A percentile compares a stretch with the other conserved stretches of the same genome.
phyloP scores from a whole-genome alignment of 2,797 vertebrate species.

The Paramormyrops hopkinsi region DNA sequence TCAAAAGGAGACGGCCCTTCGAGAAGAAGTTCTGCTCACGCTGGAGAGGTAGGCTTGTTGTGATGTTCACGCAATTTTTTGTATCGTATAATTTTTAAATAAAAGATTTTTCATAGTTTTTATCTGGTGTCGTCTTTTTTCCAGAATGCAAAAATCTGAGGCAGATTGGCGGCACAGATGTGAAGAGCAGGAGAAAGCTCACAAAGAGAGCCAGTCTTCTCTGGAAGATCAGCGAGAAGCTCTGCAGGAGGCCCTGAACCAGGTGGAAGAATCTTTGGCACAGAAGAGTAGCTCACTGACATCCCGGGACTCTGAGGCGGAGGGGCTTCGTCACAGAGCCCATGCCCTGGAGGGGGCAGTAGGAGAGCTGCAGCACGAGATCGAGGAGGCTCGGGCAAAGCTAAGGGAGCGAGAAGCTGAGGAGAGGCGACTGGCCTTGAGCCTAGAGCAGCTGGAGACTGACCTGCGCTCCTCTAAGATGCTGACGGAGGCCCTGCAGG shows the following conservation, averaged over 20 bases:
- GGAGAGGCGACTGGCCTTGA: slow-evolving; percentile 70
- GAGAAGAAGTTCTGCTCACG: slow-evolving; percentile 68
- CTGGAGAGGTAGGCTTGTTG: slow-evolving; percentile 51
- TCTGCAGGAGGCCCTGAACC: slow-evolving; percentile 54
- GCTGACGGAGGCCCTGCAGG: slow-evolving; percentile 70
- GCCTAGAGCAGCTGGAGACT: slow-evolving; percentile 75
- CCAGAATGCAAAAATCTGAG: slow-evolving; percentile 69
- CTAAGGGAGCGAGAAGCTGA: slow-evolving; percentile 70
- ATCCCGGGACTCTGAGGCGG: slow-evolving; percentile 61
- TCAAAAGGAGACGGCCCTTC: slow-evolving; percentile 58
- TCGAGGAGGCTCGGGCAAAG: slow-evolving; percentile 52
- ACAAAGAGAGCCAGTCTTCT: slow-evolving; percentile 52
- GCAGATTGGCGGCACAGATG: slow-evolving; percentile 59
- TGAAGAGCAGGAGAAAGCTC: slow-evolving; percentile 57
- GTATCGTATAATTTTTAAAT: background rate
- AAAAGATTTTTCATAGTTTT: background rate
- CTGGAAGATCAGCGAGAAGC: slow-evolving; percentile 62
- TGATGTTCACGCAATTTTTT: background rate
- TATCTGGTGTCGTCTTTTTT: slow-evolving; percentile 10
- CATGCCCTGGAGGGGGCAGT: slow-evolving; percentile 69
- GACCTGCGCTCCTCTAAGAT: slow-evolving; percentile 79
- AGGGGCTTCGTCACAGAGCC: slow-evolving; percentile 55
- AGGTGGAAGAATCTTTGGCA: slow-evolving; percentile 49
- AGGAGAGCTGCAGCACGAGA: slow-evolving; percentile 56
- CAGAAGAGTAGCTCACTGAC: slow-evolving; percentile 51